Evolutionary conservation across 2,797 vertebrate species (phyloP).

Genomic region (Lepus townsendii): DNA sequence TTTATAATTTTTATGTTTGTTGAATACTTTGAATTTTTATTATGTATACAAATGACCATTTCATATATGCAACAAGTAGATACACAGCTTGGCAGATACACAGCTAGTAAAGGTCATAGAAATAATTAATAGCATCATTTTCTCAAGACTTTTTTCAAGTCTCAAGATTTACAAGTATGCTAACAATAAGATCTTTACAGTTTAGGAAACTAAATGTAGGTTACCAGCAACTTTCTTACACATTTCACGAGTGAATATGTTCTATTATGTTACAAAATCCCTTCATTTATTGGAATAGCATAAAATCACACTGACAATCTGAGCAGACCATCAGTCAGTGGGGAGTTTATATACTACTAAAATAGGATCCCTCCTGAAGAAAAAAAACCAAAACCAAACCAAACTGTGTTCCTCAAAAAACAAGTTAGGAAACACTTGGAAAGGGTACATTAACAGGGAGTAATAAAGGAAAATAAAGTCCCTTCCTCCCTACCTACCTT

Average conservation of each 20-base stretch:
- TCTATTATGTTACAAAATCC: constrained; percentile 57
- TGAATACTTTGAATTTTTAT: not conserved
- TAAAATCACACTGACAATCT: constrained; percentile 2
- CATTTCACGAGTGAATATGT: not conserved
- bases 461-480: constrained; percentile 18
- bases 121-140: not conserved
- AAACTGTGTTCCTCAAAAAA: not conserved
- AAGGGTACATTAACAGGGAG: not conserved
- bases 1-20: not conserved
- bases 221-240: not conserved
- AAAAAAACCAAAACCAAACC: not conserved
- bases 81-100: constrained; percentile 2
- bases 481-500: no score
- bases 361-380: not conserved
- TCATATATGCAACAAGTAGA: not conserved
- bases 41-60: not conserved
- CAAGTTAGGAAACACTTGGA: constrained; percentile 22
- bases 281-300: not conserved
- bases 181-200: not conserved
- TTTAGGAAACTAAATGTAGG: constrained; percentile 19
- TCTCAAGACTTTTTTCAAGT: constrained; percentile 7
- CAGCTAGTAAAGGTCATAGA: constrained; percentile 12
- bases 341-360: not conserved
- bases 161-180: constrained; percentile 12
- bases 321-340: not conserved